phyloP scores from a whole-genome alignment of 2,113 vertebrate genomes.

The Gambusia holbrooki region DNA sequence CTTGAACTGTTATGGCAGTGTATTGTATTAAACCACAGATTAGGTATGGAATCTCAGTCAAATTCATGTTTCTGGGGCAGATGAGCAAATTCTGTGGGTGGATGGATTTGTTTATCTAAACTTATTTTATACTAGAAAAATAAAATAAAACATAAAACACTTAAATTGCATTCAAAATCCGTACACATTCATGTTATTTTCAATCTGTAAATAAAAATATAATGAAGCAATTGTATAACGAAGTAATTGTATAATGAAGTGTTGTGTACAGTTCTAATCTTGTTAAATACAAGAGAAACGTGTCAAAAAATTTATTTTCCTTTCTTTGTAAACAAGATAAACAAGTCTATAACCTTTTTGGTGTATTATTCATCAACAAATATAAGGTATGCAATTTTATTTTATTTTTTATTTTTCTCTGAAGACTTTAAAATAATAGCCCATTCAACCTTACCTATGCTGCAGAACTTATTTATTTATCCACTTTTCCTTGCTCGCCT shows the following conservation, averaged over 20 bases:
- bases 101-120: not conserved
- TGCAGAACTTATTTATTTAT: constrained; percentile 5
- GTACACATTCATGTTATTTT: not conserved
- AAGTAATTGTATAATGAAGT: too few species aligned
- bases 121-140: not conserved
- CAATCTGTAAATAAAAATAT: not conserved
- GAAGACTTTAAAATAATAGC: not conserved
- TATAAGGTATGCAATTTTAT: constrained; percentile 1
- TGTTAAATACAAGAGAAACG: too few species aligned
- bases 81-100: not conserved
- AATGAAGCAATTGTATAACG: too few species aligned
- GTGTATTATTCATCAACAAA: too few species aligned
- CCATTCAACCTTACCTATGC: not conserved
- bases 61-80: not conserved
- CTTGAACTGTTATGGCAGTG: not conserved
- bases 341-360: not conserved
- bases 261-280: too few species aligned
- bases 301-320: too few species aligned
- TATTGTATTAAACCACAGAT: not conserved
- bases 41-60: not conserved
- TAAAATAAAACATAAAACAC: not conserved
- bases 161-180: not conserved
- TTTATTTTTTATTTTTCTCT: not conserved
- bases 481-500: constrained; percentile 12
- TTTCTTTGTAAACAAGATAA: too few species aligned